phyloP scores from a whole-genome alignment of 2,113 vertebrate species.

The Takifugu bimaculatus region DNA sequence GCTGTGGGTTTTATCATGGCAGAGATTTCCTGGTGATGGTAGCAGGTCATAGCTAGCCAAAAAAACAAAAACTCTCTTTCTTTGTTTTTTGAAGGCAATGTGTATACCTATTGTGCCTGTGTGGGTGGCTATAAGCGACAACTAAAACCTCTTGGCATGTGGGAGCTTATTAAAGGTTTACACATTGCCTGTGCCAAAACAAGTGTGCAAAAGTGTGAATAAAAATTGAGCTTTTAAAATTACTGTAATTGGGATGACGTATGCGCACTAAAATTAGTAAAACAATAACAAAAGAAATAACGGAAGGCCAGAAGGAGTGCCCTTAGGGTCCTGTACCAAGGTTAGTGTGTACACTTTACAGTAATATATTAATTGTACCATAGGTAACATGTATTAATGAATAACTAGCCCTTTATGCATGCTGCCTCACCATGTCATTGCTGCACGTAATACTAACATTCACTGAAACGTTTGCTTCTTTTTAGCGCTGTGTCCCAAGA shows the following conservation, averaged over 20 bases:
- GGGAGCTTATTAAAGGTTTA: constrained; percentile 73
- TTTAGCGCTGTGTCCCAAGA: constrained; percentile 73
- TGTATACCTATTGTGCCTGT: constrained; percentile 75
- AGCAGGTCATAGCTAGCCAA: constrained; percentile 29
- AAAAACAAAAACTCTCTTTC: constrained; percentile 20
- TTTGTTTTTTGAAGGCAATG: constrained; percentile 66
- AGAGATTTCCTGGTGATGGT: constrained; percentile 20
- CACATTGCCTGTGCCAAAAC: constrained; percentile 74
- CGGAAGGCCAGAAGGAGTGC: constrained; percentile 57
- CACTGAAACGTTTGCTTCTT: constrained; percentile 1
- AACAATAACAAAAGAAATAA: constrained; percentile 41
- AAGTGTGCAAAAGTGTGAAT: constrained; percentile 68
- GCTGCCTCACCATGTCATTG: constrained; percentile 17
- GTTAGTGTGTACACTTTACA: constrained; percentile 66
- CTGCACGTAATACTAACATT: background rate
- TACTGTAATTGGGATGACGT: constrained; percentile 49
- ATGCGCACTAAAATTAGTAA: constrained; percentile 43
- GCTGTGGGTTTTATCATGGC: constrained; percentile 31
- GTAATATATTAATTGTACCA: constrained; percentile 15
- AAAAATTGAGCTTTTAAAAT: constrained; percentile 42
- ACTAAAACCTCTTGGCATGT: constrained; percentile 73
- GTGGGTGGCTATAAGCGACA: constrained; percentile 72
- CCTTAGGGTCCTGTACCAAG: constrained; percentile 66
- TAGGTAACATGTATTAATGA: constrained; percentile 17
- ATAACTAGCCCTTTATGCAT: constrained; percentile 28